Base-by-base conservation (phyloP, 2,888 invertebrate species). In the Odontothrips loti region DNA sequence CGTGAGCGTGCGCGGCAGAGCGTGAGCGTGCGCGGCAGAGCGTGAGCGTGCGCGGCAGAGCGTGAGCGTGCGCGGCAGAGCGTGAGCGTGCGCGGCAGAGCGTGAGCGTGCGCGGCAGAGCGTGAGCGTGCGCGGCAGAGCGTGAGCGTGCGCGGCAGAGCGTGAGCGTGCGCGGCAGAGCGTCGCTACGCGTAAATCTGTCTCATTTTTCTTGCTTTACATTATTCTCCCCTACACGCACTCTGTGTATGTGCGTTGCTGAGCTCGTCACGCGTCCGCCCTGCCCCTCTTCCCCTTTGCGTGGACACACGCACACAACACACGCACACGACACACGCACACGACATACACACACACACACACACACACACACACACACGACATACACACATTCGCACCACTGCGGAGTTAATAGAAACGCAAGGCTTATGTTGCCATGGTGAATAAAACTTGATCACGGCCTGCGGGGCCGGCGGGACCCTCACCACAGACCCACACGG, bases 161-260 rank as follows among this genome's bases (percentile, higher is more conserved):
- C 63, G 63, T 10, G 2, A 11, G 23, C 9, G 68, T 23, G 68
- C 9, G 23, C 68, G 27, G 27, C 68, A 17, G 27, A 12, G 68
- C 68, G 17, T 58, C 3, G 68, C 3, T 11, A 2, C 27, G 68
- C 27, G 27, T 27, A 75, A 75, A 27, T 27, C 68, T 75, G 68
- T 75, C 68, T 12, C 68, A 75, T 75, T 75, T 75, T 75, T 75
- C 68, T 75, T 75, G 68, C 23, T 75, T 75, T 75, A 58, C 58
- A 58, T 58, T 10, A 20, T 58, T 17, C 58, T 58, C 58, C 17
- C 6, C 3, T 43, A 6, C 34, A 6, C 34, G 34, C 3, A 43
- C 34, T 43, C 34, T 43, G 34, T 43, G 34, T 43, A 43, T 43
- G 34, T 43, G 34, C 34, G 34, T n/a, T 43, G 34, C 34, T 43